Evolutionary conservation across 2,888 invertebrate genomes (phyloP).

Genomic region (Oligia strigilis): DNA sequence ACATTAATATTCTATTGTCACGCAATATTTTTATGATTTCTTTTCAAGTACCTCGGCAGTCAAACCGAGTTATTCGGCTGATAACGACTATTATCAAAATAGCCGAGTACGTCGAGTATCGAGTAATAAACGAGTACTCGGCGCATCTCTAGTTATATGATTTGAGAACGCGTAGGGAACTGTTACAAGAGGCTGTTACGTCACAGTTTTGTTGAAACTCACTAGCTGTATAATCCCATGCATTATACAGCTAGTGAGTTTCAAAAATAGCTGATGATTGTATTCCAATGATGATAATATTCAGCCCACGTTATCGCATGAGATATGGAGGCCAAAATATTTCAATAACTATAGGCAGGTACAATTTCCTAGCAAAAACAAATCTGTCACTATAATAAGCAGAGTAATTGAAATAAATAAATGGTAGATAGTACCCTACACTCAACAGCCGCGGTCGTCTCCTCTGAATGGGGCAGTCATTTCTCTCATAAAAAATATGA

Average conservation of each 20-base stretch:
- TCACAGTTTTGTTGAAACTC: slow-evolving; percentile 1
- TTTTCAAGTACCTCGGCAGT: not conserved
- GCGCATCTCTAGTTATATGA: slow-evolving; percentile 35
- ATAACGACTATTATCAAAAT: not conserved
- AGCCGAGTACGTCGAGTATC: not conserved
- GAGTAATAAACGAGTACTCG: not conserved
- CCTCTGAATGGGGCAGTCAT: not conserved
- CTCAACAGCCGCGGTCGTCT: too few species aligned
- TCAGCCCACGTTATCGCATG: not conserved
- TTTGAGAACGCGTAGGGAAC: slow-evolving; percentile 13
- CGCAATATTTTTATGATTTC: not conserved
- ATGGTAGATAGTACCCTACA: not conserved
- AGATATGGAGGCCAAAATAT: not conserved
- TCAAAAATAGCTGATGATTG: not conserved
- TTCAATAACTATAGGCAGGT: not conserved
- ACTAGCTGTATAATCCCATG: not conserved
- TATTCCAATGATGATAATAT: not conserved
- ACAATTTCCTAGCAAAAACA: not conserved
- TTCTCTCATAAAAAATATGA: not conserved
- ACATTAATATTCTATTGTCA: not conserved
- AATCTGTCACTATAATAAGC: too few species aligned
- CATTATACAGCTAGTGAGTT: too few species aligned
- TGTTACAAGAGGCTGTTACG: not conserved
- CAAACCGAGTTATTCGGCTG: not conserved
- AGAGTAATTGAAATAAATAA: not conserved